Evolutionary conservation across 2,888 invertebrate species (phyloP).

Genomic region (Clunio marinus): DNA sequence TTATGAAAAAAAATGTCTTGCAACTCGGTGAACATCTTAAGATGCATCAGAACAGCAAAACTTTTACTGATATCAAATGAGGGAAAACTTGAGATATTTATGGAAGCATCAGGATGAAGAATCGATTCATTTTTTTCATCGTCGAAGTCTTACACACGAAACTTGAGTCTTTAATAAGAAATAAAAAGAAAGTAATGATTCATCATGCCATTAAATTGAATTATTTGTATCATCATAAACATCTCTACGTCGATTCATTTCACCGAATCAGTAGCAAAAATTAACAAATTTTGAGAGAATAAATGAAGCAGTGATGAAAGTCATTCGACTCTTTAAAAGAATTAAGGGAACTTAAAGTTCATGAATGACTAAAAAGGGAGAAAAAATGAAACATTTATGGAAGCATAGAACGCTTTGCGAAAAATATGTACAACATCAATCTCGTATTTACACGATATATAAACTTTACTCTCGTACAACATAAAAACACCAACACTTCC

Average conservation of each 20-base stretch:
- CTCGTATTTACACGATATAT: too few species aligned
- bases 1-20: slow-evolving; percentile 28
- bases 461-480: too few species aligned
- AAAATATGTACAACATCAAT: neutral
- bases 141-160: too few species aligned
- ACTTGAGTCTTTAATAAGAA: neutral
- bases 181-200: slow-evolving; percentile 12
- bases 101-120: slow-evolving; percentile 1
- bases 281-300: too few species aligned
- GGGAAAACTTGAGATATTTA: slow-evolving; percentile 8
- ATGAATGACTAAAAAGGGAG: too few species aligned
- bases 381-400: slow-evolving; percentile 7
- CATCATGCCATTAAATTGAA: neutral
- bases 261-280: neutral
- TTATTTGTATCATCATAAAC: neutral
- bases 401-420: slow-evolving; percentile 6
- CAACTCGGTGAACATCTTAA: slow-evolving; percentile 37
- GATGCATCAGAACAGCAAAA: slow-evolving; percentile 25
- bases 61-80: slow-evolving; percentile 8
- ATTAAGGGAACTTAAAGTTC: too few species aligned
- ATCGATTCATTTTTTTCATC: neutral
- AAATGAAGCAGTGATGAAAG: too few species aligned
- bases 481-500: too few species aligned
- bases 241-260: neutral
- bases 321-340: too few species aligned